Percentiles rank a stretch among this genome's conserved stretches.
phyloP scores from a whole-genome alignment of 2,113 vertebrate species.

The Cettia cetti region DNA sequence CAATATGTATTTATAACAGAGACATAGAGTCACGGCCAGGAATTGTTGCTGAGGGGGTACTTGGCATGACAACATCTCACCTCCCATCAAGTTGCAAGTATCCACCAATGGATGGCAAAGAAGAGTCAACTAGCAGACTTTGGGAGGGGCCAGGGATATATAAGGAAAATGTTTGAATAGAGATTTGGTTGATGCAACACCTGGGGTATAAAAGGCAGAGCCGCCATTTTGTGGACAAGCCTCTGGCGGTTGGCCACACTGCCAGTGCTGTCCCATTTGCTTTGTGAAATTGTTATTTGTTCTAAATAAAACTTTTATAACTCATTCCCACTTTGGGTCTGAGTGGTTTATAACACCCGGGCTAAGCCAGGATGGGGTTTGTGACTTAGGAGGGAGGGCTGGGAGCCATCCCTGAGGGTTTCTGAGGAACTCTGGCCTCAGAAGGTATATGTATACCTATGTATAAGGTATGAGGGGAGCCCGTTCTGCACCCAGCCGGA shows the following conservation, averaged over 20 bases:
- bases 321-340: background rate
- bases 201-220: background rate
- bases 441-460: no score
- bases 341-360: background rate
- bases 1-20: no score
- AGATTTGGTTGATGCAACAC: background rate
- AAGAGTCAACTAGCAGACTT: background rate
- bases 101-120: background rate
- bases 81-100: background rate
- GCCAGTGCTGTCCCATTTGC: background rate
- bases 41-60: background rate
- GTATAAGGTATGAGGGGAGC: background rate
- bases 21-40: no score
- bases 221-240: background rate
- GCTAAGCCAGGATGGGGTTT: background rate
- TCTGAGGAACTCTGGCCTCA: accelerated
- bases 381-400: background rate
- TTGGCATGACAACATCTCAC: background rate
- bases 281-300: background rate
- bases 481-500: no score
- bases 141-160: background rate
- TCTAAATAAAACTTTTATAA: background rate
- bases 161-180: background rate
- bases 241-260: background rate
- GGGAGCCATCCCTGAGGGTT: background rate